Conservation (phyloP, 2,113 vertebrate species). For the Gambusia affinis region DNA sequence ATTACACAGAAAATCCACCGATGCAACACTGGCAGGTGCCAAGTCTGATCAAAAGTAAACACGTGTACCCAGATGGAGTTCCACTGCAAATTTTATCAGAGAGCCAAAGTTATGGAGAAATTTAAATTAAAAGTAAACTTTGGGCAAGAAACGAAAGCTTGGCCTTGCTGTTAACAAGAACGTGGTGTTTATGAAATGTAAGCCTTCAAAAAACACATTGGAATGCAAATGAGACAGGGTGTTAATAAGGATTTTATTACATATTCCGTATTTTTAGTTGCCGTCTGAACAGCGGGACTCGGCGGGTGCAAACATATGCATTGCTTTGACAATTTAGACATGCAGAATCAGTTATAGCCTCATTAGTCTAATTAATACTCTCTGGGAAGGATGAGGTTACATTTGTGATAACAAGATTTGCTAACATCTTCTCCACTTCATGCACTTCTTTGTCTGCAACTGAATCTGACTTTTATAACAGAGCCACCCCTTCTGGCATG, state of each 20-base stretch:
- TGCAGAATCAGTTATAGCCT: conserved; percentile 5
- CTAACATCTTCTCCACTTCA: not conserved
- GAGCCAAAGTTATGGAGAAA: conserved; percentile 60
- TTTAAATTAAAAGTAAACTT: conserved; percentile 79
- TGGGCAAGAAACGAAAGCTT: conserved; percentile 63
- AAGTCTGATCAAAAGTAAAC: conserved; percentile 56
- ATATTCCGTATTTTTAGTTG: conserved; percentile 44
- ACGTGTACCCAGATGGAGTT: conserved; percentile 64
- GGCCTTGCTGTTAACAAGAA: conserved; percentile 65
- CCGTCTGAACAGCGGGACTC: conserved; percentile 11
- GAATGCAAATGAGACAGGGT: conserved; percentile 57
- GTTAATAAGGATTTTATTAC: conserved; percentile 50
- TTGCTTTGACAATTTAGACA: conserved; percentile 18
- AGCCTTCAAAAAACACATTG: conserved; percentile 55
- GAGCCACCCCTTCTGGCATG: not conserved
- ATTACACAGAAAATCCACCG: conserved; percentile 7
- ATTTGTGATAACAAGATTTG: conserved; percentile 1
- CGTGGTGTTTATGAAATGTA: conserved; percentile 62
- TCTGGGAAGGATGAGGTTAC: not conserved
- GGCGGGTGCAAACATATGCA: not conserved
- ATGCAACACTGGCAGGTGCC: conserved; percentile 52
- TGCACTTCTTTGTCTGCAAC: not conserved
- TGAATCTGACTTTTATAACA: not conserved
- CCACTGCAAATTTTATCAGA: conserved; percentile 40
- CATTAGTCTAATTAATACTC: conserved; percentile 20